phyloP scores from a whole-genome alignment of 2,113 vertebrate genomes.

The Pygoscelis antarcticus region DNA sequence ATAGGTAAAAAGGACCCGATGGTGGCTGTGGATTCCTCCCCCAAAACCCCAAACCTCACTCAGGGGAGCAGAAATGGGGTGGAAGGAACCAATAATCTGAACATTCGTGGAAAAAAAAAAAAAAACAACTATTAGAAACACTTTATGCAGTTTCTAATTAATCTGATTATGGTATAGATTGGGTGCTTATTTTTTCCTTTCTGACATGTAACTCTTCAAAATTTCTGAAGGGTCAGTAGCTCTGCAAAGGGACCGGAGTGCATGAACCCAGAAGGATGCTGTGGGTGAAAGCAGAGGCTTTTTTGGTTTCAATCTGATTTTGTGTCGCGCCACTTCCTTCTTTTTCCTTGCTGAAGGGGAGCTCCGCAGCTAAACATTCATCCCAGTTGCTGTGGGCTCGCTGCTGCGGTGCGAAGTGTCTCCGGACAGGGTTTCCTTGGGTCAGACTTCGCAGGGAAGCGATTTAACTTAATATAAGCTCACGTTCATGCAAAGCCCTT shows the following conservation, averaged over 20 bases:
- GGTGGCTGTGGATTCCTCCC: neutral
- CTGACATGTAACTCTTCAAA: neutral
- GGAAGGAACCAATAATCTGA: neutral
- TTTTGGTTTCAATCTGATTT: neutral
- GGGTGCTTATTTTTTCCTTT: neutral
- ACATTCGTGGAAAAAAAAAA: neutral
- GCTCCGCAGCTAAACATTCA: neutral
- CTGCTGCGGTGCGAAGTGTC: neutral
- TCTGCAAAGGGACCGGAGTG: neutral
- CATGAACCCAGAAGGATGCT: neutral
- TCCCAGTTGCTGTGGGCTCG: neutral
- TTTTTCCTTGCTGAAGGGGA: neutral
- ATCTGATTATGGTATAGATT: rapidly evolving
- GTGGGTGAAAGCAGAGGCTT: neutral
- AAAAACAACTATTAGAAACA: neutral
- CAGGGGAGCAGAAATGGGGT: neutral
- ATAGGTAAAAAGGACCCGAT: neutral
- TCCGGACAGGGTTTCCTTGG: rapidly evolving
- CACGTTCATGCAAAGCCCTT: neutral
- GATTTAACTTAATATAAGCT: neutral
- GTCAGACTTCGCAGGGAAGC: neutral
- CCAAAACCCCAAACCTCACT: neutral
- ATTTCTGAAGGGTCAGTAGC: neutral
- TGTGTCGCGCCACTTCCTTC: neutral
- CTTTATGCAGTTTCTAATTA: neutral